These are phyloP conservation scores for Nycticryphes semicollaris DNA, from an alignment of 2,113 vertebrate genomes.

Conservation along the genomic window DNA sequence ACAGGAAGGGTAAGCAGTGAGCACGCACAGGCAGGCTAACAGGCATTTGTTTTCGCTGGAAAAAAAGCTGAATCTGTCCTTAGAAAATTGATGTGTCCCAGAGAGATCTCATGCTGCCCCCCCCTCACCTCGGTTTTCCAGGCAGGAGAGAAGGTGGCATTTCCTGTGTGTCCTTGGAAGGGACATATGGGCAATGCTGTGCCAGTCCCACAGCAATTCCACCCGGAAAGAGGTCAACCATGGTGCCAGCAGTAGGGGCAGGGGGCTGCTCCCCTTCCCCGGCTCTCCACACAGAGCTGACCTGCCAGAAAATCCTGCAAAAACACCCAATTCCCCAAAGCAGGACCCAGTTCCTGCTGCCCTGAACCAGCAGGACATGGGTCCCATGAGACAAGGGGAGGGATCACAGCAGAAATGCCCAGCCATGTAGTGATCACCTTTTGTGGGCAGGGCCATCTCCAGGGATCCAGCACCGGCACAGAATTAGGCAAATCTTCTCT, in stretches of 20 bases:
- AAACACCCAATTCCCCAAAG: fast-evolving
- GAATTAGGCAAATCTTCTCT: neutral
- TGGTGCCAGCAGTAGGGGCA: neutral
- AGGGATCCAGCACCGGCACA: fast-evolving
- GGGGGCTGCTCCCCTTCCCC: neutral
- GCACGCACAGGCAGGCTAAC: neutral
- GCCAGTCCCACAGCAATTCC: neutral
- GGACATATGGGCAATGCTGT: fast-evolving
- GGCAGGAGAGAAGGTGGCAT: neutral
- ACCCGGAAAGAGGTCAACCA: neutral
- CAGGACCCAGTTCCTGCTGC: neutral
- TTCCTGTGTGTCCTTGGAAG: neutral
- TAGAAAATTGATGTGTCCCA: neutral
- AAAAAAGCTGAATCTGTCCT: neutral
- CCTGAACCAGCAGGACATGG: neutral
- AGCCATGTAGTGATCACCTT: neutral
- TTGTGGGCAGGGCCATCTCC: fast-evolving
- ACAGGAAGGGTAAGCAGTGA: neutral
- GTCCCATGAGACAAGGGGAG: fast-evolving
- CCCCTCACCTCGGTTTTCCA: neutral
- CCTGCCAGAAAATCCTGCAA: neutral
- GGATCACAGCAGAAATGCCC: neutral
- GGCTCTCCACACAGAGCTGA: neutral
- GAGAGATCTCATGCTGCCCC: fast-evolving
- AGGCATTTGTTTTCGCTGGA: neutral